Percentiles rank a stretch among this genome's conserved stretches.
phyloP scores from a whole-genome alignment of 1,140 invertebrate species.

The Drosophila gunungcola region DNA sequence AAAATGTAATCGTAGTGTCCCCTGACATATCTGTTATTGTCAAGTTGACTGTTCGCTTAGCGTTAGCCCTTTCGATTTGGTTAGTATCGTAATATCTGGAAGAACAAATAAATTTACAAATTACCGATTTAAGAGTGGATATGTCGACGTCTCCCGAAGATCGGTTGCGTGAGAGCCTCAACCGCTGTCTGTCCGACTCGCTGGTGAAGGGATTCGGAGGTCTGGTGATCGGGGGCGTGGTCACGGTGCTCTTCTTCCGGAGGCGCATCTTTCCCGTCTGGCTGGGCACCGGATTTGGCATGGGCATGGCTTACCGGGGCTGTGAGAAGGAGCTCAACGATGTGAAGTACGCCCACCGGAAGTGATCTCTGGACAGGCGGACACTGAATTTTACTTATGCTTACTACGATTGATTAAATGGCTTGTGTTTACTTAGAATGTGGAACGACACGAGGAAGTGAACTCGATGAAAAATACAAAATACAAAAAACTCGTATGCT shows the following conservation, averaged over 20 bases:
- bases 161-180: constrained; percentile 86
- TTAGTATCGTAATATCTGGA: not conserved
- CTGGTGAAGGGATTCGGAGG: constrained; percentile 89
- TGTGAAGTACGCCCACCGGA: constrained; percentile 20
- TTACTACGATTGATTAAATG: not conserved
- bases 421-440: constrained; percentile 11
- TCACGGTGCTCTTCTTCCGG: constrained; percentile 89
- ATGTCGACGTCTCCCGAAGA: constrained; percentile 84
- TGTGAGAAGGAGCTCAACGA: constrained; percentile 89
- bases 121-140: not conserved
- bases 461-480: too few species aligned
- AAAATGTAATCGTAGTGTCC: not conserved
- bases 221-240: constrained; percentile 88
- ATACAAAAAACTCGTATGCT: too few species aligned
- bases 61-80: constrained; percentile 5
- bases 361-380: not conserved
- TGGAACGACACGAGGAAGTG: not conserved
- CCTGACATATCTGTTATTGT: not conserved
- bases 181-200: constrained; percentile 87
- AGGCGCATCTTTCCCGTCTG: constrained; percentile 90
- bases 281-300: constrained; percentile 89
- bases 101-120: constrained; percentile 2
- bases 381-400: constrained; percentile 8
- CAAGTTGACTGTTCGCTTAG: not conserved
- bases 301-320: constrained; percentile 91